Evolutionary conservation across 2,797 vertebrate species (phyloP), one percentile per base, ranked within the genome.

Genomic region (Scyliorhinus canicula): DNA sequence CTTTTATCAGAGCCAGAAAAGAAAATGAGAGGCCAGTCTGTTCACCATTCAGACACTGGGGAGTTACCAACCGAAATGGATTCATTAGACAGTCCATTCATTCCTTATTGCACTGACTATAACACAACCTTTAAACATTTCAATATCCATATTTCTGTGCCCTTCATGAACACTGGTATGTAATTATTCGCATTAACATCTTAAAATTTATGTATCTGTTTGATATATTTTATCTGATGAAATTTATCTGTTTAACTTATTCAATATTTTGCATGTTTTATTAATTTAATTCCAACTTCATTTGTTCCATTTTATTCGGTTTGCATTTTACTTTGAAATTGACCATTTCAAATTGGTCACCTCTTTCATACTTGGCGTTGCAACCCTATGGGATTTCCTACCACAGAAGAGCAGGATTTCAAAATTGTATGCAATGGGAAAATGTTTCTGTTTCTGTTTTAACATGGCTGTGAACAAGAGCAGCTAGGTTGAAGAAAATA

Each of bases 1-100:
- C 67, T 94, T 94, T n/a, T 94, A 94, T 94, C 93, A n/a, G 40
- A 94, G 71, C 67, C 31, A 52, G 55, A n/a, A 74, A 71, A 67
- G 40, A 71, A 31, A 50, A 50, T 93, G 93, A 94, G 93, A 74
- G 47, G 93, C 67, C 67, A 31, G 52, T 55, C 93, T 71, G 50
- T 94, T 74, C 93, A 94, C 44, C n/a, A 71, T 93, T 93, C 93
- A 71, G 93, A 47, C 65, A 94, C 47, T 19, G 21, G 93, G 26
- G 93, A 71, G 67, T 74, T 55, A 52, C 93, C 74, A 19, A 55
- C 93, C 74, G 67, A 94, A 94, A 74, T 19, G 67, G 67, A 55
- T 94, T 94, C 67, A 74, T 35, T 35, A 94, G 47, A 26, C 31
- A 74, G 67, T 5, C 50, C 47, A 52, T 52, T 55, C 65, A 94